A percentile compares a stretch with the other conserved stretches of the same genome.
Evolutionary conservation across 2,888 invertebrate species (phyloP).

Genomic region (Apoderus coryli): DNA sequence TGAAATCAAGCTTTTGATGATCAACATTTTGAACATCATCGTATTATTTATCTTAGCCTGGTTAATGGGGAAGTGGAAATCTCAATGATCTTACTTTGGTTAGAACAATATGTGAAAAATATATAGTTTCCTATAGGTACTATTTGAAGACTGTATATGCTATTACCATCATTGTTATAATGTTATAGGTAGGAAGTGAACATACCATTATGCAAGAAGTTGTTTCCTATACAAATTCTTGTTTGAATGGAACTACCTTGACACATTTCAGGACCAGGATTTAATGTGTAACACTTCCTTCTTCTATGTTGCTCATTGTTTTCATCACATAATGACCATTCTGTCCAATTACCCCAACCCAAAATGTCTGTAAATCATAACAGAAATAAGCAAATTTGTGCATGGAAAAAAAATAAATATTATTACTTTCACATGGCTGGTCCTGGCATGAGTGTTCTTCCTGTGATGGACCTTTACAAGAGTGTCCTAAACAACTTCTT

Average conservation of each 20-base stretch:
- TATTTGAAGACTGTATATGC: conserved; percentile 1
- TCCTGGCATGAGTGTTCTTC: conserved; percentile 56
- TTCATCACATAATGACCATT: conserved; percentile 51
- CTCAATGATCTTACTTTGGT: too few species aligned
- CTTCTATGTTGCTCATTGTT: conserved; percentile 53
- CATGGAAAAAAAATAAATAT: not conserved
- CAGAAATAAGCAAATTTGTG: too few species aligned
- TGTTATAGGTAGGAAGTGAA: too few species aligned
- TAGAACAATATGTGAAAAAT: too few species aligned
- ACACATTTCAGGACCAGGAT: conserved; percentile 45
- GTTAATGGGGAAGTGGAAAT: too few species aligned
- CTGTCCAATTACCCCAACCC: conserved; percentile 64
- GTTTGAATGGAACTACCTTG: conserved; percentile 54
- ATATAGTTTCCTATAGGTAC: too few species aligned
- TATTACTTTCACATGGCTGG: conserved; percentile 49
- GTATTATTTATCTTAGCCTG: too few species aligned
- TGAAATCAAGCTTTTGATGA: too few species aligned
- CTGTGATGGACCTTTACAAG: conserved; percentile 35
- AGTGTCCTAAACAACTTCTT: conserved; percentile 46
- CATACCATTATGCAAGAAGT: conserved; percentile 17
- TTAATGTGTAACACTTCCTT: conserved; percentile 44
- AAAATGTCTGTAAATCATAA: conserved; percentile 44
- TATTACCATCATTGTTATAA: too few species aligned
- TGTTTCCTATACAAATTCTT: conserved; percentile 40
- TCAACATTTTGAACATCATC: too few species aligned